A percentile compares a stretch with the other conserved stretches of the same genome.
Conservation (phyloP, 2,113 vertebrate genomes). For the Alligator mississippiensis region DNA sequence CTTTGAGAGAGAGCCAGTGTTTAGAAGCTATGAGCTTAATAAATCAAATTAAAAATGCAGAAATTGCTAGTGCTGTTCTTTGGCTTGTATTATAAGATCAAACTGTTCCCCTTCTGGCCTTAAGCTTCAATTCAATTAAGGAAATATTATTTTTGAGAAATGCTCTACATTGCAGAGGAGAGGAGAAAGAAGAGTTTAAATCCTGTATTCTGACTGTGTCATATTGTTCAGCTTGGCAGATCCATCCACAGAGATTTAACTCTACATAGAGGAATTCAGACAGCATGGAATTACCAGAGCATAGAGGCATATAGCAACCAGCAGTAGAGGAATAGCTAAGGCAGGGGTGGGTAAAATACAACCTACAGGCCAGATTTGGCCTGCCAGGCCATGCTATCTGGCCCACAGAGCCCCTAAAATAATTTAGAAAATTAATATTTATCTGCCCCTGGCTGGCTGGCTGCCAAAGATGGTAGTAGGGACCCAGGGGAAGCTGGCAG, state of each 20-base stretch:
- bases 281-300: background rate
- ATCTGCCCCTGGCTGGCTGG: no score
- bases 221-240: background rate
- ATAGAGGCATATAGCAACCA: background rate
- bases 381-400: no score
- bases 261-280: background rate
- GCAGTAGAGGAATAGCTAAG: background rate
- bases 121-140: background rate
- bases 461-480: no score
- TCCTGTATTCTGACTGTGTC: background rate
- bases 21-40: background rate
- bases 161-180: background rate
- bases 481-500: no score
- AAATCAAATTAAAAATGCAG: background rate
- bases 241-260: background rate
- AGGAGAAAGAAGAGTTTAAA: background rate
- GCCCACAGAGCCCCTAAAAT: no score
- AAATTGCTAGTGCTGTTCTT: background rate
- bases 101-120: background rate
- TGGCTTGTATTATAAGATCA: background rate
- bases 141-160: background rate
- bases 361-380: no score
- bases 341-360: no score
- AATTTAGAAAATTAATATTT: no score
- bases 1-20: background rate